Evolutionary conservation across 2,797 vertebrate genomes (phyloP), one percentile per base, ranked within the genome.

Genomic region (Strix occidentalis): DNA sequence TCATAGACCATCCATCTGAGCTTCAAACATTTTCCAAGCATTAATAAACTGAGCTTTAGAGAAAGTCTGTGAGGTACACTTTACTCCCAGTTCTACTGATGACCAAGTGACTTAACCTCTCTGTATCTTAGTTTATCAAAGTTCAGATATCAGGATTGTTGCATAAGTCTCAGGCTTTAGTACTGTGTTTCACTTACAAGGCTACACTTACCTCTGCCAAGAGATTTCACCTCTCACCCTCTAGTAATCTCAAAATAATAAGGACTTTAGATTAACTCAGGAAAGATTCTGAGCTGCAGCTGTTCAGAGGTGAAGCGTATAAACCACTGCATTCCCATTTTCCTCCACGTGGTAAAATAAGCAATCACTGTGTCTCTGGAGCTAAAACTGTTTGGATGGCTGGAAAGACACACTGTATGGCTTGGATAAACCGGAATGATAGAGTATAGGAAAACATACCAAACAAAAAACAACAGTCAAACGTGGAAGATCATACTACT

Each of bases 161-260:
- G 81, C 39, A 1, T 74, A 96, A 92, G 7, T 45, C 71, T 63
- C 68, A 53, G 56, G 64, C 45, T 83, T 79, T n/a, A 66, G 39
- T n/a, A 35, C 24, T 11, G 4, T 41, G 39, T 51, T 89, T 89
- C 81, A 64, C 71, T 91, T 95, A 69, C 60, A 87, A 76, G 71
- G 75, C 64, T 80, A 45, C 41, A 35, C 60, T 84, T 77, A 89
- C 10, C 60, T 83, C 87, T 80, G 60, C 60, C 63, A 77, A 60
- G 60, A 85, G 90, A 64, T 85, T 92, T 87, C 87, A 95, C 75
- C 89, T 95, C 76, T 92, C 45, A 64, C 56, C 11, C 60, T 69
- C 35, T 7, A 70, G 63, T 71, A 84, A 94, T 83, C 87, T 91
- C 14, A 2, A 72, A 13, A 71, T 77, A 91, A 74, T 77, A 63